These are phyloP conservation scores for Aricia artaxerxes DNA, from an alignment of 2,888 invertebrate species.

Conservation along the genomic window DNA sequence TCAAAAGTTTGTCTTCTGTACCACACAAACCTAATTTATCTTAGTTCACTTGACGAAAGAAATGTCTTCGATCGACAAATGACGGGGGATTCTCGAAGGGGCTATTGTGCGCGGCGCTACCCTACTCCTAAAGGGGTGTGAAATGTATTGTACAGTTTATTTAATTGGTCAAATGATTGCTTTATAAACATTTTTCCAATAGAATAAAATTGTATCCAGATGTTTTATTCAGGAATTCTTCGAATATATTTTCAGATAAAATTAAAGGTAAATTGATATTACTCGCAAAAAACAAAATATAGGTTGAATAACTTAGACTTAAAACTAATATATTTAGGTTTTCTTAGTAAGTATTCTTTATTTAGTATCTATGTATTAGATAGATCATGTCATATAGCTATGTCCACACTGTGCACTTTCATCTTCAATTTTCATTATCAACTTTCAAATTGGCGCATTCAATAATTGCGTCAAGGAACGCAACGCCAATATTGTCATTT, in stretches of 20 bases:
- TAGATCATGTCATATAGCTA: too few species aligned
- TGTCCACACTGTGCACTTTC: too few species aligned
- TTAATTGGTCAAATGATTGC: slow-evolving; percentile 24
- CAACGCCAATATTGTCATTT: too few species aligned
- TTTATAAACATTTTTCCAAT: slow-evolving; percentile 7
- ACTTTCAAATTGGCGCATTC: too few species aligned
- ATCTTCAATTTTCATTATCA: too few species aligned
- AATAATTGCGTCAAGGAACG: too few species aligned
- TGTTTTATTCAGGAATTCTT: neutral
- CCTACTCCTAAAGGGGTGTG: slow-evolving; percentile 52
- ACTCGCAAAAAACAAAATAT: neutral
- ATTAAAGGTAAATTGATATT: neutral
- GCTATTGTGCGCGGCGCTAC: slow-evolving; percentile 54
- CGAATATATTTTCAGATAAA: neutral
- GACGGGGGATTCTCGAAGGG: slow-evolving; percentile 60
- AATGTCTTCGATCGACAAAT: slow-evolving; percentile 65
- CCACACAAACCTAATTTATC: slow-evolving; percentile 33
- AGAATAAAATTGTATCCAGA: neutral
- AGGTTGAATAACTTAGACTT: neutral
- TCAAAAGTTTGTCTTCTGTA: neutral
- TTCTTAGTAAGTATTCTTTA: too few species aligned
- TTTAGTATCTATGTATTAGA: too few species aligned
- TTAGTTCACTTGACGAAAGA: slow-evolving; percentile 51
- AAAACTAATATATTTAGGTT: neutral
- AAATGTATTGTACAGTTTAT: slow-evolving; percentile 38